A percentile compares a stretch with the other conserved stretches of the same genome.
These are phyloP conservation scores for Holacanthella duospinosa DNA, from an alignment of 2,888 invertebrate genomes.

Conservation along the genomic window DNA sequence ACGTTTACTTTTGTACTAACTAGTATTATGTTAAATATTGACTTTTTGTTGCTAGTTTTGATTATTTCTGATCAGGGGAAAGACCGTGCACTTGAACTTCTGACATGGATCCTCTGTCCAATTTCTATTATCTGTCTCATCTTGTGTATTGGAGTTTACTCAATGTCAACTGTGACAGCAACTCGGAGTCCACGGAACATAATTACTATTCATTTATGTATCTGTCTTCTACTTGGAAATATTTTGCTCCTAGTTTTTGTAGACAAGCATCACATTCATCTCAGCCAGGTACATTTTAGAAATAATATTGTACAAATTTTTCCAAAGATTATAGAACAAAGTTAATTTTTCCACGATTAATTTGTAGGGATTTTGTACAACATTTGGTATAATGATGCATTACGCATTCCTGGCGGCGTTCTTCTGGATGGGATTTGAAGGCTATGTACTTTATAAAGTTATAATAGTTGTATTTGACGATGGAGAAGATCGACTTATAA, in stretches of 20 bases:
- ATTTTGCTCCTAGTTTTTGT: slow-evolving; percentile 73
- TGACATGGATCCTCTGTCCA: slow-evolving; percentile 53
- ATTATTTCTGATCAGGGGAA: slow-evolving; percentile 14
- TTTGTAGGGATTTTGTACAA: not conserved
- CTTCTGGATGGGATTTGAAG: slow-evolving; percentile 91
- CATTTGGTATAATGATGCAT: slow-evolving; percentile 43
- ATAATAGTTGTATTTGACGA: slow-evolving; percentile 28
- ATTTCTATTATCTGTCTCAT: slow-evolving; percentile 69
- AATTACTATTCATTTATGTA: slow-evolving; percentile 91
- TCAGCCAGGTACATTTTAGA: slow-evolving; percentile 29
- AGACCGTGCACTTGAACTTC: slow-evolving; percentile 39
- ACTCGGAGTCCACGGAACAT: slow-evolving; percentile 79
- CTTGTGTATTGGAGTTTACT: slow-evolving; percentile 67
- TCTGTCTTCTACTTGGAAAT: slow-evolving; percentile 82
- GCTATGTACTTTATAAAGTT: slow-evolving; percentile 26
- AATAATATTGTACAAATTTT: not conserved
- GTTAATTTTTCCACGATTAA: not conserved
- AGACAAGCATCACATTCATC: slow-evolving; percentile 40
- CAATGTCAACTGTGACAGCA: slow-evolving; percentile 38
- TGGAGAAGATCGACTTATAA: slow-evolving; percentile 15
- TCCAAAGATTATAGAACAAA: not conserved
- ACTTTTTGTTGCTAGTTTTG: no score
- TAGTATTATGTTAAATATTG: no score
- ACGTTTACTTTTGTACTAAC: no score
- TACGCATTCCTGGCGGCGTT: slow-evolving; percentile 86